phyloP scores from a whole-genome alignment of 1,140 invertebrate genomes.

The Pachypsylla venusta region DNA sequence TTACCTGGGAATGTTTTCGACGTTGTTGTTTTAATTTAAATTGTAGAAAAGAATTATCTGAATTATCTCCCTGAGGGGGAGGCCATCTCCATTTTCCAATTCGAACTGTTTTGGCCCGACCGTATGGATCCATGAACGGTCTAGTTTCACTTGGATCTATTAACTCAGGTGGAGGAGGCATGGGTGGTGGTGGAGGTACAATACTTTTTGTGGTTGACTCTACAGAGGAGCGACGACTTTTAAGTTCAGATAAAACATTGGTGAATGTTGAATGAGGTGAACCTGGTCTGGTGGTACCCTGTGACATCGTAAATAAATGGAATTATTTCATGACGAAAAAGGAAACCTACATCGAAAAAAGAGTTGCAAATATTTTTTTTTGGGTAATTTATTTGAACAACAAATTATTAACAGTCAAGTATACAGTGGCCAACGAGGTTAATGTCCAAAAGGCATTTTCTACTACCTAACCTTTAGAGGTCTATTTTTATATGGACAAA shows the following conservation, averaged over 20 bases:
- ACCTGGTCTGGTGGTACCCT: slow-evolving; percentile 16
- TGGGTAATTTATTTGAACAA: no score
- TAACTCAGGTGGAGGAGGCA: slow-evolving; percentile 64
- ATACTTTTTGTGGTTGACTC: slow-evolving; percentile 23
- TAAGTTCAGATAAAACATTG: slow-evolving; percentile 38
- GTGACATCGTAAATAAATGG: background rate
- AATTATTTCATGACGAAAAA: background rate
- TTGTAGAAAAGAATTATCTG: slow-evolving; percentile 64
- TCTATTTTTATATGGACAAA: no score
- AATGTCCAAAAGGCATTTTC: no score
- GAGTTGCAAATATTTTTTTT: no score
- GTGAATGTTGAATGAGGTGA: slow-evolving; percentile 38
- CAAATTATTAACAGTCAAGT: no score
- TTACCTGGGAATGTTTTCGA: slow-evolving; percentile 36
- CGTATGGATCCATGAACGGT: slow-evolving; percentile 78
- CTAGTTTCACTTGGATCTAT: slow-evolving; percentile 57
- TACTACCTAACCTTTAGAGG: no score
- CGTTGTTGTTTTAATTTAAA: slow-evolving; percentile 73
- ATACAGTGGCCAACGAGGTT: no score
- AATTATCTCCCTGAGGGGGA: slow-evolving; percentile 62
- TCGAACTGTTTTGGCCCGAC: slow-evolving; percentile 81
- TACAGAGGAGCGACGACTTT: slow-evolving; percentile 31
- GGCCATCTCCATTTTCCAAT: slow-evolving; percentile 97
- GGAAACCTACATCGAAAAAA: background rate
- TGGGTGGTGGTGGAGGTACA: slow-evolving; percentile 62